Percentiles rank a stretch among this genome's conserved stretches.
These are phyloP conservation scores for Spizella passerina DNA, from an alignment of 2,797 vertebrate species.

Conservation along the genomic window DNA sequence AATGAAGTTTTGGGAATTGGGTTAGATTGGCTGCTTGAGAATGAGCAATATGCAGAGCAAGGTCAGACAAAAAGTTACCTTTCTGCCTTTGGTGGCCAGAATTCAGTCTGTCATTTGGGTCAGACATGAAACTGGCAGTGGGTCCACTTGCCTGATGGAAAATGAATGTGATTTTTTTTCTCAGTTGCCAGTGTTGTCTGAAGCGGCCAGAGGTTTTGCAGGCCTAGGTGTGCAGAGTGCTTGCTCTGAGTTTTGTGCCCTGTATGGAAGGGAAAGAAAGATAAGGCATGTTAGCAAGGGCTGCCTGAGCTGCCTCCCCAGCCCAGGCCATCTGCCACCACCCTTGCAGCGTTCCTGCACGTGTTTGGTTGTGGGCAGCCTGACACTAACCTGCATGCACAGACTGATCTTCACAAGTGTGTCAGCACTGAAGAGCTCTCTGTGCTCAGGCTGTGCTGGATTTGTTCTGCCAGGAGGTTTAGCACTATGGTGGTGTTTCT, in stretches of 20 bases:
- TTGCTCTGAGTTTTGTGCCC: not conserved
- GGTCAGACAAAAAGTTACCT: not conserved
- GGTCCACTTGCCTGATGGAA: not conserved
- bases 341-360: not conserved
- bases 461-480: not conserved
- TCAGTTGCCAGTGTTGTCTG: not conserved
- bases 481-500: not conserved
- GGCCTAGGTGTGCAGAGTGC: not conserved
- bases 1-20: constrained; percentile 32
- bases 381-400: fast-evolving
- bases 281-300: not conserved
- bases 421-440: not conserved
- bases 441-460: not conserved
- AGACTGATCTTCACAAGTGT: not conserved
- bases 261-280: not conserved
- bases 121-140: not conserved
- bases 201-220: not conserved
- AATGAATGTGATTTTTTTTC: not conserved
- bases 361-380: not conserved
- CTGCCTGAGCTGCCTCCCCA: not conserved
- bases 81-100: constrained; percentile 5
- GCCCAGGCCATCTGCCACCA: not conserved
- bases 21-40: not conserved
- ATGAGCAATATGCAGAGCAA: not conserved
- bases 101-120: not conserved